phyloP scores from a whole-genome alignment of 2,797 vertebrate genomes.

The Enteromius paludinosus region DNA sequence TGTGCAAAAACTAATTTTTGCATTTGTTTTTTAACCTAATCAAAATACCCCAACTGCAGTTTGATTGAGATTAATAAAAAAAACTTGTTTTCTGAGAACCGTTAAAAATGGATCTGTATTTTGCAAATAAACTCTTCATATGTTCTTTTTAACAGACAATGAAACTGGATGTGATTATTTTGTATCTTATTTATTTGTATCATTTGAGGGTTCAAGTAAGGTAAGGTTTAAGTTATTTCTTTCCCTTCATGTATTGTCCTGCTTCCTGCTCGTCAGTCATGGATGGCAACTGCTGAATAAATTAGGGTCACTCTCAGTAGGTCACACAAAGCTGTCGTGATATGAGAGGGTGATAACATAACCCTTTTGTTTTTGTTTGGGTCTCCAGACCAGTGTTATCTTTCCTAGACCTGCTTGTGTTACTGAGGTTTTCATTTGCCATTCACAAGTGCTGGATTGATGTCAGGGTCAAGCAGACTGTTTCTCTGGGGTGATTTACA shows the following conservation, averaged over 20 bases:
- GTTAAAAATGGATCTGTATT: too few relatives aligned
- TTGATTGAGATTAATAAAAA: too few relatives aligned
- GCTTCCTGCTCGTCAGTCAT: slow-evolving; percentile 61
- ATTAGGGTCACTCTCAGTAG: slow-evolving; percentile 70
- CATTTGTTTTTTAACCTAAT: too few relatives aligned
- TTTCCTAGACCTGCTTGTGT: slow-evolving; percentile 68
- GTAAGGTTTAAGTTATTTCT: slow-evolving; percentile 49
- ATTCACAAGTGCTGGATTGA: slow-evolving; percentile 58
- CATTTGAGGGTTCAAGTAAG: background rate
- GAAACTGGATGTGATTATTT: background rate
- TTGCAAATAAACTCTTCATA: background rate
- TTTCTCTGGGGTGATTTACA: slow-evolving; percentile 30
- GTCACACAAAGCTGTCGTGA: slow-evolving; percentile 66
- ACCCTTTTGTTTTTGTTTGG: slow-evolving; percentile 67
- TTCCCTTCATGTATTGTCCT: slow-evolving; percentile 61
- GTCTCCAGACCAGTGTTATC: slow-evolving; percentile 70
- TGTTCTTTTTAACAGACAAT: background rate
- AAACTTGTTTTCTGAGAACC: too few relatives aligned
- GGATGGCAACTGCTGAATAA: slow-evolving; percentile 75
- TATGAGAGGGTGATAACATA: slow-evolving; percentile 75
- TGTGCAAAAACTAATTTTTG: too few relatives aligned
- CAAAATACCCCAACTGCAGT: too few relatives aligned
- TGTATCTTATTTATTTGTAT: background rate
- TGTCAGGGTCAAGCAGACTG: slow-evolving; percentile 49
- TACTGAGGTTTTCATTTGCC: slow-evolving; percentile 69